phyloP scores from a whole-genome alignment of 2,888 invertebrate species.

The Actias luna region DNA sequence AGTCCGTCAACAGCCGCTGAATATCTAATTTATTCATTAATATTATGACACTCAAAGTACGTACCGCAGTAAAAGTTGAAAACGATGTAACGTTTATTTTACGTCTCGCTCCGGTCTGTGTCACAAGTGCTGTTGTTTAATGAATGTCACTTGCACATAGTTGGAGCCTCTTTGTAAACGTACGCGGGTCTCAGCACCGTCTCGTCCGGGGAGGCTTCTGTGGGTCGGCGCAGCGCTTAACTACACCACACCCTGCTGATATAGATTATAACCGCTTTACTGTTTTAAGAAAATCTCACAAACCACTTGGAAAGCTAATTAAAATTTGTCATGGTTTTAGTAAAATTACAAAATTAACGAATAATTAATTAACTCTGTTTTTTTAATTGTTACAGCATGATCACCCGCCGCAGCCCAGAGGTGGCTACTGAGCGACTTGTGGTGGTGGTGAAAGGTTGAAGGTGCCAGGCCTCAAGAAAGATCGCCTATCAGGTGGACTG shows the following conservation, averaged over 20 bases:
- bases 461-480: too few relatives aligned
- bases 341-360: too few relatives aligned
- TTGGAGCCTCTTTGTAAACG: slow-evolving; percentile 31
- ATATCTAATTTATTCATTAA: too few relatives aligned
- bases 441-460: too few relatives aligned
- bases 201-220: neutral
- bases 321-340: too few relatives aligned
- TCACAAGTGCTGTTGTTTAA: slow-evolving; percentile 53
- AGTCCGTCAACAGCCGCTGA: too few relatives aligned
- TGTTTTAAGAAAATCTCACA: neutral
- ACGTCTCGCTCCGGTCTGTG: slow-evolving; percentile 41
- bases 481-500: too few relatives aligned
- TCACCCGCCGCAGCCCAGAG: too few relatives aligned
- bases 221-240: neutral
- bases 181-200: neutral
- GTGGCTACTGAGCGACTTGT: too few relatives aligned
- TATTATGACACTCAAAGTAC: too few relatives aligned
- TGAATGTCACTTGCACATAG: slow-evolving; percentile 55
- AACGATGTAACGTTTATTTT: slow-evolving; percentile 11
- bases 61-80: neutral
- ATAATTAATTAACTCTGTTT: too few relatives aligned
- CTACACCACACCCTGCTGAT: neutral
- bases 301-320: neutral
- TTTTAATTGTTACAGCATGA: too few relatives aligned
- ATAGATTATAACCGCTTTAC: neutral